Conservation (phyloP, 30 jellyfish, hydroid and myxozoan species). For the Catostylus mosaicus region DNA sequence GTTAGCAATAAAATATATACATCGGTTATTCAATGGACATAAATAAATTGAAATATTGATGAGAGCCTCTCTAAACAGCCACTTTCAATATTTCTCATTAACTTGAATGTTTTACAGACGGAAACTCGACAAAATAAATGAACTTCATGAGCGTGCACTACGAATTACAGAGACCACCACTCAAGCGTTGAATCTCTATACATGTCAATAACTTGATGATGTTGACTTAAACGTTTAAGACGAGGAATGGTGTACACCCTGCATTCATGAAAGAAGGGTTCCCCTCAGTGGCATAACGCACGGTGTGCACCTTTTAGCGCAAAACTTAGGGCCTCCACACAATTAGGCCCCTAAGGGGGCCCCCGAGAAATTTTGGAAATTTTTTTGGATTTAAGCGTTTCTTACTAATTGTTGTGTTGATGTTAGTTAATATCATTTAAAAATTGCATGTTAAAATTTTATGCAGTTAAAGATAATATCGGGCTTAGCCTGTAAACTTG, state of each 20-base stretch:
- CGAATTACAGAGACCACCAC: background rate
- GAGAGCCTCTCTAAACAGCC: background rate
- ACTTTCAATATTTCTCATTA: background rate
- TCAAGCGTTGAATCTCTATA: background rate
- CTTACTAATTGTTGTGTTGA: too few relatives aligned
- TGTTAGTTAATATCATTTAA: too few relatives aligned
- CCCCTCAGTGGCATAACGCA: too few relatives aligned
- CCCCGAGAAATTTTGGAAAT: too few relatives aligned
- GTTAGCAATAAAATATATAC: background rate
- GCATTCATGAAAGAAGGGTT: background rate
- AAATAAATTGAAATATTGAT: background rate
- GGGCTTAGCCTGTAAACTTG: too few relatives aligned
- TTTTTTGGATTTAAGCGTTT: too few relatives aligned
- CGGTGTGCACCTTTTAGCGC: too few relatives aligned
- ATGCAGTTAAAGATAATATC: too few relatives aligned
- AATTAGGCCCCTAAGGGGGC: too few relatives aligned
- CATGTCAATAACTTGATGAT: background rate
- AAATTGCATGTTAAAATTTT: too few relatives aligned
- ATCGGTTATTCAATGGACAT: background rate
- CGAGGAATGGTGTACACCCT: background rate
- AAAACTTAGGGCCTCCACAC: too few relatives aligned
- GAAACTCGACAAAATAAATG: background rate
- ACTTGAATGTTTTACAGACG: conserved; percentile 2
- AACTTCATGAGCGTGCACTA: background rate
- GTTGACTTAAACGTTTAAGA: background rate